Evolutionary conservation across 2,797 vertebrate species (phyloP), one percentile per base, ranked within the genome.

Genomic region (Esox masquinongy): DNA sequence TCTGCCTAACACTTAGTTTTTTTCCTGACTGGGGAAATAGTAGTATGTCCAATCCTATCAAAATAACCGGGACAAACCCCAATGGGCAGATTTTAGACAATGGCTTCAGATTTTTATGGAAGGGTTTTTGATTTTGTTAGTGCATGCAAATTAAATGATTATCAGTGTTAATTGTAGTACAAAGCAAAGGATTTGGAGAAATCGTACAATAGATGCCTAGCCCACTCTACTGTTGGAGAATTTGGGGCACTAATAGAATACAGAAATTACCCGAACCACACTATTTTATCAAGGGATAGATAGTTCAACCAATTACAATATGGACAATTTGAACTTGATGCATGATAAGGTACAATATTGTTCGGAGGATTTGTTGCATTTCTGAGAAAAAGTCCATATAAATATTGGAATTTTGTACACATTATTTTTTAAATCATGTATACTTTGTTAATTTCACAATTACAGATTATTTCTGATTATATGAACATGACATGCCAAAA

Each of bases 1-100:
- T 91, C 86, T 83, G 81, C 83, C 80, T 74, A 79, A 79, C 81
- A 80, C 82, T 84, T 84, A 9, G 31, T 36, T 34, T 67, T 67
- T 34, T 67, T 26, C n/a, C 14, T 66, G 14, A 7, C 16, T 47
- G 8, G n/a, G 56, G 8, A 59, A 59, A 24, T 59, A 59, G 17
- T 59, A 59, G 1, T 24, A 9, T 26, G 11, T 3, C 56, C n/a
- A 24, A 24, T 61, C 22, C n/a, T 24, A 61, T 24, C 22, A 24
- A 9, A 14, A 61, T 61, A 61, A 61, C 22, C n/a, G 11, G 22
- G 11, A 61, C 56, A 24, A 22, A 56, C 19, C n/a, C 19, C 51
- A 56, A 56, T 56, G 6, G 51, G 16, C 19, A 8, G 53, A 19
- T 56, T 56, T 56, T 22, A 22, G 19, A 56, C 53, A 22, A 9